A percentile compares a stretch with the other conserved stretches of the same genome.
Evolutionary conservation across 2,797 vertebrate species (phyloP).

Genomic region (Lacerta viridis): DNA sequence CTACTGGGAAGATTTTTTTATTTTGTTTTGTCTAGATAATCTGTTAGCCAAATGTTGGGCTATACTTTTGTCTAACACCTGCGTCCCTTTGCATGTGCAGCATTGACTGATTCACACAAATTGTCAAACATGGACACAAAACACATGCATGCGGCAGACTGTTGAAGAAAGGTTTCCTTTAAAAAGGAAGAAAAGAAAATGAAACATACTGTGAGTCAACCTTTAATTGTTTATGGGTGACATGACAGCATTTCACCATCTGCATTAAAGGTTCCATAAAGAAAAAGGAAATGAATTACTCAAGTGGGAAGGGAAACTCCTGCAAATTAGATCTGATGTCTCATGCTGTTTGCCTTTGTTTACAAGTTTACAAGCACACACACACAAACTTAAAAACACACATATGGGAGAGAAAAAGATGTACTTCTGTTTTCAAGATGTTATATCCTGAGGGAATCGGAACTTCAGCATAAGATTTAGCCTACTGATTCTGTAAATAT

Average conservation of each 20-base stretch:
- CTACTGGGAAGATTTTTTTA: too few relatives aligned
- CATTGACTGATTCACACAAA: background rate
- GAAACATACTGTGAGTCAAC: constrained; percentile 16
- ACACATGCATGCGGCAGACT: background rate
- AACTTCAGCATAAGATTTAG: background rate
- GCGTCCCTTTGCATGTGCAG: too few relatives aligned
- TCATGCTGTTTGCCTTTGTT: constrained; percentile 26
- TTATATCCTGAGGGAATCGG: constrained; percentile 12
- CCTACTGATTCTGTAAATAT: constrained; percentile 26
- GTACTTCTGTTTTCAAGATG: background rate
- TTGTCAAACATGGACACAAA: background rate
- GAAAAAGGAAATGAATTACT: background rate
- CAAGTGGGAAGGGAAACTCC: background rate
- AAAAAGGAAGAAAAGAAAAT: background rate
- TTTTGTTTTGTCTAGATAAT: background rate
- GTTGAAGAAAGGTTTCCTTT: background rate
- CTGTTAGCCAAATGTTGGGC: background rate
- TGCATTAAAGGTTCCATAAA: background rate
- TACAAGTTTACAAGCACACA: constrained; percentile 10
- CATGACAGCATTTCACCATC: constrained; percentile 17
- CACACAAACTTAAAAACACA: background rate
- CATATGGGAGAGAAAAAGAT: background rate
- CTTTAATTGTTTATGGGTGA: constrained; percentile 1
- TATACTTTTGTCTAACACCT: background rate
- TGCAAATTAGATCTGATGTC: constrained; percentile 27